A percentile compares a stretch with the other conserved stretches of the same genome.
phyloP scores from a whole-genome alignment of 92 coral and sea anemone genomes.

The Porites evermanni region DNA sequence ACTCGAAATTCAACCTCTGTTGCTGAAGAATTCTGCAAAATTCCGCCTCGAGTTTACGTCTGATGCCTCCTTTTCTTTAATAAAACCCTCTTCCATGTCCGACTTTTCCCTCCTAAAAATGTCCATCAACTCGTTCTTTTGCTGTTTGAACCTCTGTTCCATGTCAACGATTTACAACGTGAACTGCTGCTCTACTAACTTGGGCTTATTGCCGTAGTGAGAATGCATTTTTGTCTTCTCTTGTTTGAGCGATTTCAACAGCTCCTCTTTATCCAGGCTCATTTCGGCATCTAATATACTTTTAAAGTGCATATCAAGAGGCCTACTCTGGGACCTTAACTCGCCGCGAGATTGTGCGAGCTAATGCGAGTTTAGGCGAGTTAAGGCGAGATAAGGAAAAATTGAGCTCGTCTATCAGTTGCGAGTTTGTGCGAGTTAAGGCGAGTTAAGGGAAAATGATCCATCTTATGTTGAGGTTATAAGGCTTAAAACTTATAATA shows the following conservation, averaged over 20 bases:
- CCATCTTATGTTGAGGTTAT: no score
- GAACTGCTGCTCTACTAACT: conserved; percentile 89
- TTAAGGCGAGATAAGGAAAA: no score
- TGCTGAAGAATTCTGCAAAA: conserved; percentile 86
- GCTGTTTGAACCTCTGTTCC: conserved; percentile 92
- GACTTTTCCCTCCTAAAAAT: conserved; percentile 90
- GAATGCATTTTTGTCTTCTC: conserved; percentile 85
- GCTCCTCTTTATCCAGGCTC: conserved; percentile 62
- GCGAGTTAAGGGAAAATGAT: no score
- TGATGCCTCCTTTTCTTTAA: conserved; percentile 89
- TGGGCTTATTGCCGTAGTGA: conserved; percentile 82
- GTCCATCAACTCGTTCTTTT: conserved; percentile 93
- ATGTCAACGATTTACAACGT: conserved; percentile 89
- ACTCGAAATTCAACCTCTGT: conserved; percentile 89
- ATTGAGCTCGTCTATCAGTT: no score
- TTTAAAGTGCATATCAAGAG: conserved; percentile 88
- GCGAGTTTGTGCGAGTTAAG: no score
- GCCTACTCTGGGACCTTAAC: conserved; percentile 50
- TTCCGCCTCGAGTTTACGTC: conserved; percentile 84
- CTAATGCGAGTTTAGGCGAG: no score
- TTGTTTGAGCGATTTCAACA: conserved; percentile 72
- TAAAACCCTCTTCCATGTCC: conserved; percentile 76
- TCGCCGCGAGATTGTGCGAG: no score
- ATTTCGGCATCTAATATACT: conserved; percentile 56
- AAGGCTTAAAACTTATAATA: no score